Percentiles rank a stretch among this genome's conserved stretches.
Conservation (phyloP, 2,113 vertebrate species). For the Gobio gobio region DNA sequence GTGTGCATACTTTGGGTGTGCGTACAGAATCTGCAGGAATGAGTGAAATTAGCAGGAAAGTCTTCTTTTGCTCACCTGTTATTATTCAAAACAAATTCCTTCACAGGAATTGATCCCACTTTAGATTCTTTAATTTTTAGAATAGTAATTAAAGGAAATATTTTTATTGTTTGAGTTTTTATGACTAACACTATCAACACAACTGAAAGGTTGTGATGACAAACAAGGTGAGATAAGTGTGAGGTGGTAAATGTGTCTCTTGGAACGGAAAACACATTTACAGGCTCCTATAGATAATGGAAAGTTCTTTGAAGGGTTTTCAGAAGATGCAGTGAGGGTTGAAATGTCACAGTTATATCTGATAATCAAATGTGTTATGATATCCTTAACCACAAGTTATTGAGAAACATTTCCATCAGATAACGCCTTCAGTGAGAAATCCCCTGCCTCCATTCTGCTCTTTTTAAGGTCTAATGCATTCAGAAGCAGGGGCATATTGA, state of each 20-base stretch:
- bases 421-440: background rate
- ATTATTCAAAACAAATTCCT: background rate
- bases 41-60: background rate
- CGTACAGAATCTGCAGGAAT: no score
- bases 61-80: background rate
- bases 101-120: background rate
- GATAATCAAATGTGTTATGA: background rate
- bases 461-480: background rate
- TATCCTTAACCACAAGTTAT: background rate
- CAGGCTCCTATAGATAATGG: background rate
- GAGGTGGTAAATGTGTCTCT: no score
- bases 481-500: background rate
- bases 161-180: background rate
- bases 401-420: background rate
- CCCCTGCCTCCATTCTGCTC: background rate
- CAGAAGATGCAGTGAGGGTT: background rate
- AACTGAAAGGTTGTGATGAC: background rate
- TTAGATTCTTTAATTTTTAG: background rate
- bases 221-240: background rate
- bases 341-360: background rate
- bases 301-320: background rate
- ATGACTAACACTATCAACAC: background rate
- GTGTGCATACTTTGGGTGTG: no score
- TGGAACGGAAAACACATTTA: no score
- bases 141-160: background rate